These are phyloP conservation scores for Trissoscelio sp. DNA, from an alignment of 2,888 invertebrate genomes.

Conservation along the genomic window DNA sequence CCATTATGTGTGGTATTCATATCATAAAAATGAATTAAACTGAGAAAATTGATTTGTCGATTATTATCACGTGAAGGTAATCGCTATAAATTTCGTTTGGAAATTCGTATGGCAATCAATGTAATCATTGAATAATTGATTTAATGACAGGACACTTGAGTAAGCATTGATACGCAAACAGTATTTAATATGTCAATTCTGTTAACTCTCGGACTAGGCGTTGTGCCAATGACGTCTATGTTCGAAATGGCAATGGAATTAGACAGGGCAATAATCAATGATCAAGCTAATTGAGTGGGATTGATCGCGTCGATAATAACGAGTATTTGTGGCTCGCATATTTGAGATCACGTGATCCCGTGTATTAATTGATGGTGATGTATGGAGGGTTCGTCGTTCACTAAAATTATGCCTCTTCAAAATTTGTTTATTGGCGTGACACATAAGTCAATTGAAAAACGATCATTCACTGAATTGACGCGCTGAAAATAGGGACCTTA, in stretches of 20 bases:
- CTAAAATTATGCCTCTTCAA: conserved; percentile 75
- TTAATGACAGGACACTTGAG: conserved; percentile 59
- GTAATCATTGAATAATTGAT: conserved; percentile 65
- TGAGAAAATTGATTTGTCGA: neutral
- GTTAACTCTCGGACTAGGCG: conserved; percentile 59
- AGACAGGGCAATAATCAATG: conserved; percentile 81
- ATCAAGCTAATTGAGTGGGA: conserved; percentile 83
- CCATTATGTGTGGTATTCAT: conserved; percentile 4
- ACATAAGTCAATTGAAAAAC: conserved; percentile 71
- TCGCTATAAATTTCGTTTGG: conserved; percentile 27
- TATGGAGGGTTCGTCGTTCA: conserved; percentile 76
- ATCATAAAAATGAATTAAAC: conserved; percentile 11
- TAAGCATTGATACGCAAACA: conserved; percentile 62
- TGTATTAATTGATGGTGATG: conserved; percentile 80
- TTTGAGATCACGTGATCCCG: conserved; percentile 71
- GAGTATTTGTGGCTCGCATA: conserved; percentile 74
- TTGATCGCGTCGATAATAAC: conserved; percentile 82
- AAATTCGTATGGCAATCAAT: conserved; percentile 22
- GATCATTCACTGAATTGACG: conserved; percentile 65
- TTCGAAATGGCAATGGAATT: conserved; percentile 65
- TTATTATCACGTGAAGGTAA: conserved; percentile 16
- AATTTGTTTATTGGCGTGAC: conserved; percentile 55
- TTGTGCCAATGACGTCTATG: conserved; percentile 59
- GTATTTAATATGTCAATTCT: conserved; percentile 63
- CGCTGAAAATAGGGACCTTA: conserved; percentile 10